Conservation (phyloP, 2,113 vertebrate genomes). For the Sus scrofa region DNA sequence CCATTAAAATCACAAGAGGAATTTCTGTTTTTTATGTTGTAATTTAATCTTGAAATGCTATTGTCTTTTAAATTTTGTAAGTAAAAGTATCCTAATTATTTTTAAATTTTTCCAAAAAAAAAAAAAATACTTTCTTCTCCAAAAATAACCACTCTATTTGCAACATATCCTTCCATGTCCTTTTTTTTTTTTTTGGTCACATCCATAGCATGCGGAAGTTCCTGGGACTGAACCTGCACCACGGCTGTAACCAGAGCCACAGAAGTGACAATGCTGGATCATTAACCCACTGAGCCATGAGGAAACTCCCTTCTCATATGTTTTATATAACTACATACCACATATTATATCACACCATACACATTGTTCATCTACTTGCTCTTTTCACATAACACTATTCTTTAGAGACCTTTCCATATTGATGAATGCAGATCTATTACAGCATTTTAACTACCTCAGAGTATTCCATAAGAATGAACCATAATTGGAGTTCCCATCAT, state of each 20-base stretch:
- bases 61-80: constrained; percentile 18
- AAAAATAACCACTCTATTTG: neutral
- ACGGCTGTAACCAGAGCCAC: no score
- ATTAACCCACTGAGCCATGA: no score
- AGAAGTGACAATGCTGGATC: no score
- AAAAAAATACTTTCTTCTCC: neutral
- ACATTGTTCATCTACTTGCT: neutral
- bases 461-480: constrained; percentile 10
- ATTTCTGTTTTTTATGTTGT: neutral
- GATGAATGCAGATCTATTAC: neutral
- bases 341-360: neutral
- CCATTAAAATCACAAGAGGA: constrained; percentile 1
- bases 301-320: no score
- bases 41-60: constrained; percentile 1
- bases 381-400: neutral
- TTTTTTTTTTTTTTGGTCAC: no score
- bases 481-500: no score
- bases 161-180: neutral
- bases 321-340: no score
- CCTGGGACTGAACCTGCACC: no score
- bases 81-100: constrained; percentile 6
- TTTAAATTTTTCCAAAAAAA: neutral
- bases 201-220: no score
- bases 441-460: constrained; percentile 34
- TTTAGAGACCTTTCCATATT: neutral